Percentiles rank a stretch among this genome's conserved stretches.
Evolutionary conservation across 2,888 invertebrate genomes (phyloP).

Genomic region (Pollenia griseotomentosa): DNA sequence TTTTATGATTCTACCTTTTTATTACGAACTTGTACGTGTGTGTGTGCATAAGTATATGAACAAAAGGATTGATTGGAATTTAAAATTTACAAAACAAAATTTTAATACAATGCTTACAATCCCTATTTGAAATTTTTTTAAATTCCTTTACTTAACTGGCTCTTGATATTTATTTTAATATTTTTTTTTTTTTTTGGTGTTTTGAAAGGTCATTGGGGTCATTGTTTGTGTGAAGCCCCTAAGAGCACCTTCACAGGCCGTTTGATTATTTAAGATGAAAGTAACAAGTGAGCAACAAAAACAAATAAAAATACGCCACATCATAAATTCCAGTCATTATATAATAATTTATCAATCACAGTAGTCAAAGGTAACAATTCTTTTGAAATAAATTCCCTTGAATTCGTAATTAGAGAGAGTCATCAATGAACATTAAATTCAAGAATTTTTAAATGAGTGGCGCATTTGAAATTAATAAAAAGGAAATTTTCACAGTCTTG

Average conservation of each 20-base stretch:
- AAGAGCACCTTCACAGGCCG: constrained; percentile 18
- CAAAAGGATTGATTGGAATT: constrained; percentile 44
- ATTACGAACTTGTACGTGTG: background rate
- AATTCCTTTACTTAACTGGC: background rate
- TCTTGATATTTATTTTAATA: background rate
- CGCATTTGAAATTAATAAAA: constrained; percentile 25
- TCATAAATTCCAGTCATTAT: constrained; percentile 66
- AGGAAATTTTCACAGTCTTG: constrained; percentile 46
- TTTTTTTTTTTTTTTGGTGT: too few relatives aligned
- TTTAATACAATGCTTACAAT: constrained; percentile 5
- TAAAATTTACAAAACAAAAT: constrained; percentile 6
- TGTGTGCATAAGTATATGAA: background rate
- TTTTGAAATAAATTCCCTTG: constrained; percentile 4
- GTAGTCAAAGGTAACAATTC: constrained; percentile 23
- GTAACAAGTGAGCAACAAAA: constrained; percentile 6
- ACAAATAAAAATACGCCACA: constrained; percentile 21
- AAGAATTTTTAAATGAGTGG: constrained; percentile 17
- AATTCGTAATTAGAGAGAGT: constrained; percentile 43
- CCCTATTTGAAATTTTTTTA: constrained; percentile 42
- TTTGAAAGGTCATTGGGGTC: background rate
- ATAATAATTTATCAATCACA: constrained; percentile 67
- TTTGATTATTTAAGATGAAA: constrained; percentile 5
- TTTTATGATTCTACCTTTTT: background rate
- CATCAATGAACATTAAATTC: constrained; percentile 40
- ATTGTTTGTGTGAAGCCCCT: constrained; percentile 59